phyloP scores from a whole-genome alignment of 2,888 invertebrate genomes.

The Brachyopa scutellaris region DNA sequence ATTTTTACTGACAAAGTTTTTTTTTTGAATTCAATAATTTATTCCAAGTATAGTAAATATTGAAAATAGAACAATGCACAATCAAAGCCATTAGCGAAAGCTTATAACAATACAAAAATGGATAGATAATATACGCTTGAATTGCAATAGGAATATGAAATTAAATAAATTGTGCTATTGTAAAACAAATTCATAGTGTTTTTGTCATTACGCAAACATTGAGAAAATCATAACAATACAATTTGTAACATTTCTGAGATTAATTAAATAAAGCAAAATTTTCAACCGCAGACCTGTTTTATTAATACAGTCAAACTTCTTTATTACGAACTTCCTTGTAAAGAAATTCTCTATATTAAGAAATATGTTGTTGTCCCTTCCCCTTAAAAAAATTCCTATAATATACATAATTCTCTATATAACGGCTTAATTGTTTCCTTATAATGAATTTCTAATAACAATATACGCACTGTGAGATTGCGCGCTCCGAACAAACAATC shows the following conservation, averaged over 20 bases:
- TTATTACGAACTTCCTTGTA: too few relatives aligned
- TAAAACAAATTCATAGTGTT: conserved; percentile 42
- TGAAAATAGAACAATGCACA: conserved; percentile 54
- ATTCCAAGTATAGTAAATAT: conserved; percentile 2
- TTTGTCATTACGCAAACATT: conserved; percentile 32
- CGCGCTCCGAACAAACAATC: too few relatives aligned
- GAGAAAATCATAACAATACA: conserved; percentile 24
- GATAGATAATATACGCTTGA: conserved; percentile 28
- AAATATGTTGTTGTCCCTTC: too few relatives aligned
- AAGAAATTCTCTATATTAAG: too few relatives aligned
- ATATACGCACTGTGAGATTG: too few relatives aligned
- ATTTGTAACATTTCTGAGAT: conserved; percentile 58
- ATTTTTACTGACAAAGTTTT: conserved; percentile 33
- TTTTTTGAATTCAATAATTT: conserved; percentile 4
- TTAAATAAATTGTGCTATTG: conserved; percentile 26
- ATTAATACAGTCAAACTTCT: too few relatives aligned
- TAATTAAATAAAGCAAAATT: conserved; percentile 61
- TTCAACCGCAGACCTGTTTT: conserved; percentile 37
- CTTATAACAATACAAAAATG: conserved; percentile 9
- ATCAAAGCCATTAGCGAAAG: conserved; percentile 58
- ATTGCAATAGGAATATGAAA: conserved; percentile 9
- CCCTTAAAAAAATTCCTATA: too few relatives aligned
- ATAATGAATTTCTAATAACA: too few relatives aligned
- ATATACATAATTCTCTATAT: too few relatives aligned
- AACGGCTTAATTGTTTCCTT: too few relatives aligned